Evolutionary conservation across 1,140 invertebrate genomes (phyloP), one percentile per base, ranked within the genome.

Genomic region (Metopolophium dirhodum): DNA sequence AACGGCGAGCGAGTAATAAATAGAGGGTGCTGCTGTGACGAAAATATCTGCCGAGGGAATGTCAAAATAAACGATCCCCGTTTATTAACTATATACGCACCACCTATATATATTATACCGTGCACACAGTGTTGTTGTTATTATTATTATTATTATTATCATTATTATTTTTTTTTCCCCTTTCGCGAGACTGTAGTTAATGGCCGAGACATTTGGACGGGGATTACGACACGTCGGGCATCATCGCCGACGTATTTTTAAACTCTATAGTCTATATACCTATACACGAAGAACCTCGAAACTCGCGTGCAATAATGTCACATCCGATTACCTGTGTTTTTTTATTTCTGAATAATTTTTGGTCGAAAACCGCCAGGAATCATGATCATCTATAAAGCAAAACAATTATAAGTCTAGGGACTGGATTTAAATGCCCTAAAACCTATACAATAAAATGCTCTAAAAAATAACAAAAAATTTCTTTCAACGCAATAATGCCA

Each of bases 11-110:
- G 68, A 77, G 61, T 92, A 92, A 92, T 92, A 92, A 91, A 92
- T 82, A 92, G 91, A 51, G 91, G 41, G 77, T 82, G 68, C 14
- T 26, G 47, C 35, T 92, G 91, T 83, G 91, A 92, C 91, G 68
- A 92, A 92, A 92, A 92, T 92, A 92, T 92, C 91, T 92, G 45
- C 91, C 91, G 91, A 82, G 68, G 45, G 91, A 92, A 92, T 83
- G 91, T 92, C 91, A 37, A 92, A 92, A 92, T 92, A 92, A 92
- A 92, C 91, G 61, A 68, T 47, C 57, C 22, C 45, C 47, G 91
- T 92, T 85, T 92, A 92, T 92, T 92, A 92, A 92, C 91, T 49
- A 18, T 26, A 92, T 47, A 77, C 61, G 61, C n/a, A n/a, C 61
- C 30, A 30, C 30, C 9, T 68, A 26, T 68, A 30, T 11, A n/a